Conservation (phyloP, 2,888 invertebrate genomes). For the Meteorus cinctellus region DNA sequence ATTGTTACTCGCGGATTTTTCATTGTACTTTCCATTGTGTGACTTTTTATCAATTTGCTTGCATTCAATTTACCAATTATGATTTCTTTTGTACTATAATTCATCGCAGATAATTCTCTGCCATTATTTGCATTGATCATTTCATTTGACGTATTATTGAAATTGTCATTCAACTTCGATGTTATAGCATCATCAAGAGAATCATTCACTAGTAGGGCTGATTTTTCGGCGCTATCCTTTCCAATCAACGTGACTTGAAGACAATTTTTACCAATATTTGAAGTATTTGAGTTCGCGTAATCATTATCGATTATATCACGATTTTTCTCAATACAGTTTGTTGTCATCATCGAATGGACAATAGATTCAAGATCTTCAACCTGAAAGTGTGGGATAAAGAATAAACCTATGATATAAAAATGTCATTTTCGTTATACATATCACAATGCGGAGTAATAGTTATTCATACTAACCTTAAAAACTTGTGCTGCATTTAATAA, state of each 20-base stretch:
- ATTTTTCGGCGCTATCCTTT: constrained; percentile 40
- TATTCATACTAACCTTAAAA: constrained; percentile 76
- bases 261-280: constrained; percentile 42
- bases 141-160: constrained; percentile 38
- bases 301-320: constrained; percentile 43
- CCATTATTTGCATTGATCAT: constrained; percentile 41
- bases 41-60: constrained; percentile 12
- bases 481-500: constrained; percentile 82
- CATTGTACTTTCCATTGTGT: constrained; percentile 19
- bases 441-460: constrained; percentile 27
- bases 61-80: not conserved
- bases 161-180: constrained; percentile 43
- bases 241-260: constrained; percentile 40
- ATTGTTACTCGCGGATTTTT: constrained; percentile 53
- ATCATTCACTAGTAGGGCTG: not conserved
- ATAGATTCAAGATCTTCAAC: constrained; percentile 67
- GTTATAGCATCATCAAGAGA: not conserved
- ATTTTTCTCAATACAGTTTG: constrained; percentile 38
- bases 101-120: constrained; percentile 39
- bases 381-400: constrained; percentile 53
- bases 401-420: not conserved
- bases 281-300: constrained; percentile 6
- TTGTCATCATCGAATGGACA: constrained; percentile 61
- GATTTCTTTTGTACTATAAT: constrained; percentile 34
- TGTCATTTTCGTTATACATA: not conserved